phyloP scores from a whole-genome alignment of 2,888 invertebrate genomes.

The Carabus problematicus region DNA sequence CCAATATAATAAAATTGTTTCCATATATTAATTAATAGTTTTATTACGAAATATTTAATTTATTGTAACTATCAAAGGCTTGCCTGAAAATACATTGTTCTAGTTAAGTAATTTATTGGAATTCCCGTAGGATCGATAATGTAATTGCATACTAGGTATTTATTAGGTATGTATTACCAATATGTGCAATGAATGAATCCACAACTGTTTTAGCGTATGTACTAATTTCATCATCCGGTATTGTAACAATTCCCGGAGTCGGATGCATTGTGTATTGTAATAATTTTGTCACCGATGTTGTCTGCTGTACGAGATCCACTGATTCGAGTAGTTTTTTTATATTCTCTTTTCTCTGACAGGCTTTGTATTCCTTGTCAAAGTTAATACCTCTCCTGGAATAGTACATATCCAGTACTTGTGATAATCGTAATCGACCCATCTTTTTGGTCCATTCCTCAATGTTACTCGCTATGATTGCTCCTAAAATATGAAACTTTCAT shows the following conservation, averaged over 20 bases:
- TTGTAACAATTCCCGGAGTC: conserved; percentile 48
- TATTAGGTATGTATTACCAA: conserved; percentile 57
- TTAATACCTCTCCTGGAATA: conserved; percentile 69
- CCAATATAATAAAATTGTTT: no score
- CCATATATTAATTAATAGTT: no score
- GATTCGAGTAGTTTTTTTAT: conserved; percentile 54
- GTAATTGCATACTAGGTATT: background rate
- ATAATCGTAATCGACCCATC: conserved; percentile 63
- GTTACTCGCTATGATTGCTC: conserved; percentile 64
- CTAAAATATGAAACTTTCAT: conserved; percentile 54
- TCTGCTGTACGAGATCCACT: conserved; percentile 48
- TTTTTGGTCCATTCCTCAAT: conserved; percentile 63
- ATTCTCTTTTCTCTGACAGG: conserved; percentile 64
- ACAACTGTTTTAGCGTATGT: conserved; percentile 61
- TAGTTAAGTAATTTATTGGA: background rate
- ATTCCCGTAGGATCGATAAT: background rate
- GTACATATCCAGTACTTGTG: conserved; percentile 73
- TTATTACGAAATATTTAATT: no score
- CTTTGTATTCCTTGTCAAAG: conserved; percentile 64
- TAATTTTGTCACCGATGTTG: conserved; percentile 53
- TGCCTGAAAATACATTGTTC: background rate
- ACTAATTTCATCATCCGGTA: conserved; percentile 59
- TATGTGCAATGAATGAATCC: conserved; percentile 61
- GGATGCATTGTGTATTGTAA: conserved; percentile 50
- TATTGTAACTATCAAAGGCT: no score